Evolutionary conservation across 2,113 vertebrate genomes (phyloP), one percentile per base, ranked within the genome.

Genomic region (Ornithorhynchus anatinus): DNA sequence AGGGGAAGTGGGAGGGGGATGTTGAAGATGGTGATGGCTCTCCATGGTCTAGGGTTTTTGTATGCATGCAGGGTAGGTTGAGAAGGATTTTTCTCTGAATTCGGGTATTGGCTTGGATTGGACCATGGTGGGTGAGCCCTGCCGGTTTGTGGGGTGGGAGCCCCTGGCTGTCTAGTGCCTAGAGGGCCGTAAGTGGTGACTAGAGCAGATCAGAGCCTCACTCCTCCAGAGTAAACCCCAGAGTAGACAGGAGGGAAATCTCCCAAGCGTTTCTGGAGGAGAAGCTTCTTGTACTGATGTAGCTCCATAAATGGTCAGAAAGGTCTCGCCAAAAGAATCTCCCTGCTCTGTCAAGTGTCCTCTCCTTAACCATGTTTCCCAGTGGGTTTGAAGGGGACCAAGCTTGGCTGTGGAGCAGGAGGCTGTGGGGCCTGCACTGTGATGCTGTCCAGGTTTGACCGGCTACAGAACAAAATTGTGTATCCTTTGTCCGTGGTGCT

Each of bases 351-450:
- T n/a, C n/a, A n/a, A n/a, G n/a, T n/a, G n/a, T n/a, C n/a, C n/a
- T 87, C 85, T 82, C 91, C 91, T 92, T 93, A 88, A 90, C 56
- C 44, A 38, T 44, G 25, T 40, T 59, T 59, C 32, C 69, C 82
- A 96, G 96, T 96, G 92, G 92, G 93, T 40, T 76, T 97, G 5
- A 94, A 90, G 43, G 96, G 96, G 71, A 95, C 95, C 27, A 97
- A 97, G 57, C 91, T 96, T 51, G 96, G 95, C 45, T 96, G 95
- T 82, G 95, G 94, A 75, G 96, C 96, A 84, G 96, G 96, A 7
- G 96, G 96, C 48, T 97, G 96, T 85, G 96, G 96, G 13, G 94
- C 96, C 64, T 97, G 96, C 38, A 96, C 96, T 16, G 95, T 96
- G 71, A 96, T 97, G 95, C 75, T 96, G 75, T 97, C 96, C 68